Evolutionary conservation across 2,113 vertebrate genomes (phyloP).

Genomic region (Nothoprocta perdicaria): DNA sequence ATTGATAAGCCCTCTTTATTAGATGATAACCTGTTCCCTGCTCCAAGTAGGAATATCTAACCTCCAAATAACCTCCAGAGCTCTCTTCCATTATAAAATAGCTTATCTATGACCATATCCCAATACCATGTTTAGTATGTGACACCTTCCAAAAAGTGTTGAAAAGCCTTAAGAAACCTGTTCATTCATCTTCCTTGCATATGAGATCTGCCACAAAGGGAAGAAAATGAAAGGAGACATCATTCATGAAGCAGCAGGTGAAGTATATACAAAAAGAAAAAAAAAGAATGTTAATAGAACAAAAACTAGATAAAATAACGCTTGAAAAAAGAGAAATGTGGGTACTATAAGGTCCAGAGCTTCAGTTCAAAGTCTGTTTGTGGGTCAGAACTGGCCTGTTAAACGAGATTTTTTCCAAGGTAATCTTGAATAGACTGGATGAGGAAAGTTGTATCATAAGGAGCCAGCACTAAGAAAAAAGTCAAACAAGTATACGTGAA

Average conservation of each 20-base stretch:
- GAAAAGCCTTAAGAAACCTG: background rate
- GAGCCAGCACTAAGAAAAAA: background rate
- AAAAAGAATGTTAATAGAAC: background rate
- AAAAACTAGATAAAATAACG: background rate
- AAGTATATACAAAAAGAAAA: background rate
- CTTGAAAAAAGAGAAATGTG: background rate
- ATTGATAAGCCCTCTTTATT: background rate
- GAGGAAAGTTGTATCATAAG: background rate
- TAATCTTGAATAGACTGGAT: background rate
- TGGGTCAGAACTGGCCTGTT: background rate
- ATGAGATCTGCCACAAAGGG: background rate
- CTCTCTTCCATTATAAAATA: background rate
- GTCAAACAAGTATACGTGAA: background rate
- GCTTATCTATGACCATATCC: background rate
- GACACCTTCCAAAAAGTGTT: background rate
- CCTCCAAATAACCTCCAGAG: background rate
- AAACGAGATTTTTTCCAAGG: background rate
- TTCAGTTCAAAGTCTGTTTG: background rate
- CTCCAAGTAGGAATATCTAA: background rate
- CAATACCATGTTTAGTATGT: background rate
- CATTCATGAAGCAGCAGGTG: background rate
- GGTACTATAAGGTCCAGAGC: background rate
- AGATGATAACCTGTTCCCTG: background rate
- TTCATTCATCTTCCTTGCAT: background rate
- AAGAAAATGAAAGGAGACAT: background rate